A percentile compares a stretch with the other conserved stretches of the same genome.
Evolutionary conservation across 2,888 invertebrate genomes (phyloP).

Genomic region (Drosophila fulvimacula): DNA sequence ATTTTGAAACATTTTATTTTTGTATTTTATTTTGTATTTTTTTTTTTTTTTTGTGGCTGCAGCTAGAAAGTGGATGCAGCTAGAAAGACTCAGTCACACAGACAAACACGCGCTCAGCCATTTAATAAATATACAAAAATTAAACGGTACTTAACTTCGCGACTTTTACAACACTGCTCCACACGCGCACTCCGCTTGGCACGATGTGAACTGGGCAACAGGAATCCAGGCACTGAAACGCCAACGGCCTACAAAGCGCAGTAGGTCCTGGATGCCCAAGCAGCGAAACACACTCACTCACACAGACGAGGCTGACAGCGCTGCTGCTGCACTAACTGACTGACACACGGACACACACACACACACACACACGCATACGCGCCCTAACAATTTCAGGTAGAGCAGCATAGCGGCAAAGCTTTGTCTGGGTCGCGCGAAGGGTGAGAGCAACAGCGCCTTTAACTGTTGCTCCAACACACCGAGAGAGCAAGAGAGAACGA

Average conservation of each 20-base stretch:
- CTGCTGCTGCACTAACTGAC: conserved; percentile 49
- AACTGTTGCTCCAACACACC: conserved; percentile 67
- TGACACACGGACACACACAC: neutral
- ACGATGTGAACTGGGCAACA: conserved; percentile 81
- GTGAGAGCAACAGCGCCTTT: conserved; percentile 50
- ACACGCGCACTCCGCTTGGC: conserved; percentile 53
- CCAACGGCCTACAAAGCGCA: conserved; percentile 47
- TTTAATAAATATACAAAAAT: conserved; percentile 47
- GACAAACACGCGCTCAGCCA: conserved; percentile 23
- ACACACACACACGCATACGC: conserved; percentile 17
- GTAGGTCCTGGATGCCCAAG: conserved; percentile 59
- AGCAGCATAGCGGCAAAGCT: conserved; percentile 47
- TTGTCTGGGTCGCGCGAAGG: conserved; percentile 66
- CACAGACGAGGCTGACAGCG: conserved; percentile 16
- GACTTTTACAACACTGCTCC: conserved; percentile 40
- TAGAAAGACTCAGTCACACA: conserved; percentile 24
- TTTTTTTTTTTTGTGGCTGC: conserved; percentile 17
- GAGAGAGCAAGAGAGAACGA: conserved; percentile 7
- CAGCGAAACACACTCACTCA: conserved; percentile 28
- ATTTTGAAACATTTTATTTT: conserved; percentile 44
- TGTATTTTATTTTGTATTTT: neutral
- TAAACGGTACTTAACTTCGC: conserved; percentile 46
- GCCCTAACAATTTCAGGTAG: conserved; percentile 57
- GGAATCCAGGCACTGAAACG: conserved; percentile 84
- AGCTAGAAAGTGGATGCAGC: conserved; percentile 49